Evolutionary conservation across 2,888 invertebrate genomes (phyloP).

Genomic region (Pseudococcus longispinus): DNA sequence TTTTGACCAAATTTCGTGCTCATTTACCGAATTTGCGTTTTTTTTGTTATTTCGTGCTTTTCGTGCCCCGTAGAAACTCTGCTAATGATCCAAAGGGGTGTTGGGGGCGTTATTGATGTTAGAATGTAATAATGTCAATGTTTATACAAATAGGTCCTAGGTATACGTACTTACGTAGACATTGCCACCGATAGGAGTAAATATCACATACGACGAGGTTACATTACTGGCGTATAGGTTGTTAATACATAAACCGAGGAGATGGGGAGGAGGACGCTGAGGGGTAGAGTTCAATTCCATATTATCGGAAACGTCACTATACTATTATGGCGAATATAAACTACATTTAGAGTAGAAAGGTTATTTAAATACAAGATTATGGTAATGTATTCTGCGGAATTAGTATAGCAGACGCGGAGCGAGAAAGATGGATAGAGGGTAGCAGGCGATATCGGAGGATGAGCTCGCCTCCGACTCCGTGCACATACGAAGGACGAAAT

Average conservation of each 20-base stretch:
- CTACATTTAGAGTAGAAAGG: conserved; percentile 38
- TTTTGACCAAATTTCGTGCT: too few relatives aligned
- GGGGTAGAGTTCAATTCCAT: background rate
- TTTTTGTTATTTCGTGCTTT: too few relatives aligned
- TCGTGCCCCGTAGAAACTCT: too few relatives aligned
- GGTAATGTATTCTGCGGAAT: conserved; percentile 17
- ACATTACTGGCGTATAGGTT: background rate
- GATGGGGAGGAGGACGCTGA: background rate
- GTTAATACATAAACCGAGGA: background rate
- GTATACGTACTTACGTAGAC: too few relatives aligned
- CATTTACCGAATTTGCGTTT: too few relatives aligned
- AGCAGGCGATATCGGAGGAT: background rate
- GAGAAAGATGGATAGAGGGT: background rate
- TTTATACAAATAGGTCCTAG: too few relatives aligned
- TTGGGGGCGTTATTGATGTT: too few relatives aligned
- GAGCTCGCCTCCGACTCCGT: background rate
- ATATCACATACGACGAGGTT: background rate
- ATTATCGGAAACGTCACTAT: conserved; percentile 32
- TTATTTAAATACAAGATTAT: conserved; percentile 42
- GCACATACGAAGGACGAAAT: background rate
- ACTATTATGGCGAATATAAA: conserved; percentile 37
- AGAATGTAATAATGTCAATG: too few relatives aligned
- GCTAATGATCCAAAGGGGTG: too few relatives aligned
- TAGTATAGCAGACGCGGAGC: background rate
- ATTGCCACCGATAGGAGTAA: background rate